Conservation (phyloP, 1,140 invertebrate species). For the Drosophila hydei region DNA sequence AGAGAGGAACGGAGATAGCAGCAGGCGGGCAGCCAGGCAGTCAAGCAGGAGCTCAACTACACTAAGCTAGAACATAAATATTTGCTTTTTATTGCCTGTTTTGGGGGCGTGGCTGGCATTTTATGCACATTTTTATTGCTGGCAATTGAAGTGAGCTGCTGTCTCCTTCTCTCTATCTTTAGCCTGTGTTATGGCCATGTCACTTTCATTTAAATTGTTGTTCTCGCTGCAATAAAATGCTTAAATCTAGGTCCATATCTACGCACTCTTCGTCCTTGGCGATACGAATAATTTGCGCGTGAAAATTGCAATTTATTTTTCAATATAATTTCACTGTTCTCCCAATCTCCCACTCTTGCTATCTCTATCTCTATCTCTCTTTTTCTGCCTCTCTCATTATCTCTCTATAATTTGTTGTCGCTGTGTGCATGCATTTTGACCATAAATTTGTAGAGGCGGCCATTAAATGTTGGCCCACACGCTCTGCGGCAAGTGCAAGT, state of each 20-base stretch:
- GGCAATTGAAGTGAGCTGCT: constrained; percentile 17
- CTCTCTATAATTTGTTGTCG: constrained; percentile 20
- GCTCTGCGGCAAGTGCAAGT: constrained; percentile 24
- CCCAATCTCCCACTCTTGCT: neutral
- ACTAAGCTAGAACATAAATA: constrained; percentile 55
- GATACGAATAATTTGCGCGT: constrained; percentile 43
- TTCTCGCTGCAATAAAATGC: constrained; percentile 75
- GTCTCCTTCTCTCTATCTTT: neutral
- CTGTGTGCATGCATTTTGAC: constrained; percentile 42
- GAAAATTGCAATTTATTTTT: constrained; percentile 63
- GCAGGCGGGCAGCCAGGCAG: neutral
- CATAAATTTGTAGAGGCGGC: constrained; percentile 50
- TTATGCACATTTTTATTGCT: constrained; percentile 37
- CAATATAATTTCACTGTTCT: constrained; percentile 21
- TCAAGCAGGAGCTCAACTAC: constrained; percentile 4
- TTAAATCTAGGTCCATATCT: constrained; percentile 82
- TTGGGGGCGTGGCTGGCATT: constrained; percentile 26
- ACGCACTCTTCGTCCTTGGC: constrained; percentile 80
- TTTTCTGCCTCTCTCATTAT: neutral
- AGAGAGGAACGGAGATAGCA: neutral
- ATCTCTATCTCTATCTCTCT: constrained; percentile 5
- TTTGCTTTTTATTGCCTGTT: constrained; percentile 59
- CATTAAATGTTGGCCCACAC: constrained; percentile 34
- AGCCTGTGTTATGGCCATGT: constrained; percentile 48
- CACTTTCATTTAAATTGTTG: constrained; percentile 73